phyloP scores from a whole-genome alignment of 2,888 invertebrate genomes.

The Netelia melanura region DNA sequence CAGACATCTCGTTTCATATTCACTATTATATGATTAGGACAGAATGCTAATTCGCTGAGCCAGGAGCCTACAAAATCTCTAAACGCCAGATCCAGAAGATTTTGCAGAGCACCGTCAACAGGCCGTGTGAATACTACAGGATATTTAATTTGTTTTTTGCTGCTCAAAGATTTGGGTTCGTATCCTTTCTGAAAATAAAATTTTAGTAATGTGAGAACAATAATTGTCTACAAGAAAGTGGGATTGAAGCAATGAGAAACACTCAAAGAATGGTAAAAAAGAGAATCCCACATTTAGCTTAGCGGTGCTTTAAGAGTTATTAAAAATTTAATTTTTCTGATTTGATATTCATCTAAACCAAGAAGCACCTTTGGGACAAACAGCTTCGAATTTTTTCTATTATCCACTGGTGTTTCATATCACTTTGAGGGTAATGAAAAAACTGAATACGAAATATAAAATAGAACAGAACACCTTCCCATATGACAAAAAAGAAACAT shows the following conservation, averaged over 20 bases:
- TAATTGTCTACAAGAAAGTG: not conserved
- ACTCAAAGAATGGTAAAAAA: not conserved
- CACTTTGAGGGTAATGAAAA: not conserved
- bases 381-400: not conserved
- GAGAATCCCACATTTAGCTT: not conserved
- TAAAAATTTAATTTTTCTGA: not conserved
- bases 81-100: conserved; percentile 92
- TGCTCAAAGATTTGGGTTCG: conserved; percentile 79
- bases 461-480: no score
- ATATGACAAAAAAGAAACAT: no score
- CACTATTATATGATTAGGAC: conserved; percentile 88
- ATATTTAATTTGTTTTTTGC: conserved; percentile 86
- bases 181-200: conserved; percentile 78
- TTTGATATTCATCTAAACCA: no score
- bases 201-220: not conserved
- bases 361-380: not conserved
- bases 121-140: conserved; percentile 94
- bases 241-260: not conserved
- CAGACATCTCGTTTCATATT: conserved; percentile 93
- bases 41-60: conserved; percentile 90
- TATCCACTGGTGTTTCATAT: not conserved
- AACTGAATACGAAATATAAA: no score
- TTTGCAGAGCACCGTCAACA: conserved; percentile 93
- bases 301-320: not conserved
- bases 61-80: conserved; percentile 93